Percentiles rank a stretch among this genome's conserved stretches.
phyloP scores from a whole-genome alignment of 2,888 invertebrate genomes.

The Horisme vitalbata region DNA sequence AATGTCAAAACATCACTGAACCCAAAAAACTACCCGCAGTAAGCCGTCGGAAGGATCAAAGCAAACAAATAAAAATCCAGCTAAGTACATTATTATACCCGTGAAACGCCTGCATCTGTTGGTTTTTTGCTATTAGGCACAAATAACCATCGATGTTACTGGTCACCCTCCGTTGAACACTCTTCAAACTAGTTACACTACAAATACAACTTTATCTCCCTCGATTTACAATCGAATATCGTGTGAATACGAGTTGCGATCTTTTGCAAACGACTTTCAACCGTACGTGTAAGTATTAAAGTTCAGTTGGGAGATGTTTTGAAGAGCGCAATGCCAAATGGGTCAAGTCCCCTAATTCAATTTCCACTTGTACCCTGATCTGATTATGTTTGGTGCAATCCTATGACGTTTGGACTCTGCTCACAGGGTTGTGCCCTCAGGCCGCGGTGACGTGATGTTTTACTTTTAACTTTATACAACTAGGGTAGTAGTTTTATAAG shows the following conservation, averaged over 20 bases:
- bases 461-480: constrained; percentile 12
- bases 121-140: constrained; percentile 79
- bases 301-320: constrained; percentile 16
- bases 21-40: constrained; percentile 41
- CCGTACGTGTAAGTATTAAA: constrained; percentile 21
- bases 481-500: constrained; percentile 4
- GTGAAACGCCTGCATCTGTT: constrained; percentile 81
- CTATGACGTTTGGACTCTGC: constrained; percentile 50
- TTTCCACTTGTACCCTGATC: constrained; percentile 73
- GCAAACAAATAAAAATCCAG: constrained; percentile 70
- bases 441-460: constrained; percentile 38
- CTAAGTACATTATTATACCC: constrained; percentile 81
- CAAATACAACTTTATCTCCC: constrained; percentile 9
- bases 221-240: neutral
- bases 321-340: constrained; percentile 41
- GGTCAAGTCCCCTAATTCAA: constrained; percentile 77
- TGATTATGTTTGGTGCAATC: constrained; percentile 68
- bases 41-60: constrained; percentile 64
- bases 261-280: constrained; percentile 2
- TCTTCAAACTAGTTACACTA: neutral
- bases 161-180: constrained; percentile 49
- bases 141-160: constrained; percentile 75
- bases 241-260: neutral
- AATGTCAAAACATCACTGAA: constrained; percentile 11
- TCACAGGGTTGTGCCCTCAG: constrained; percentile 45